Evolutionary conservation across 92 coral and sea anemone genomes (phyloP).

Genomic region (Palythoa heliodiscus): DNA sequence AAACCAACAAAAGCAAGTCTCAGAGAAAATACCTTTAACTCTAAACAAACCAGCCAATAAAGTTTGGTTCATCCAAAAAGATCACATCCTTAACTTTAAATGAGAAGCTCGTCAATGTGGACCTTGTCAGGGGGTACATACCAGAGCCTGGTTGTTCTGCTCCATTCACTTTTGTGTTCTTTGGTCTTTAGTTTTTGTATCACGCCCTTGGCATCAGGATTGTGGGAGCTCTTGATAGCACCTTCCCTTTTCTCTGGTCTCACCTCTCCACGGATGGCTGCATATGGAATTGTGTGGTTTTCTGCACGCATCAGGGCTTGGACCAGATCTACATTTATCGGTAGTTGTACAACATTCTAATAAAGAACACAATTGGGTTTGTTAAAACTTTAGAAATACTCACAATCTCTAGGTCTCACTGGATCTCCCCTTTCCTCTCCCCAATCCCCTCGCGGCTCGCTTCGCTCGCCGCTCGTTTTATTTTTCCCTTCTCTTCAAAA

Average conservation of each 20-base stretch:
- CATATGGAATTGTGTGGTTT: constrained; percentile 75
- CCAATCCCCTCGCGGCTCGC: too few relatives aligned
- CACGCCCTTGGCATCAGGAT: constrained; percentile 62
- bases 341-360: constrained; percentile 69
- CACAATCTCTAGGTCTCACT: too few relatives aligned
- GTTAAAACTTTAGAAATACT: too few relatives aligned
- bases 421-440: too few relatives aligned
- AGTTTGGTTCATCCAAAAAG: too few relatives aligned
- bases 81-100: too few relatives aligned
- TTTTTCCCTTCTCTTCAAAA: too few relatives aligned
- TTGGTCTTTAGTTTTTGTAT: constrained; percentile 68
- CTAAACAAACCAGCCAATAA: too few relatives aligned
- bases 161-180: constrained; percentile 94
- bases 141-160: constrained; percentile 81
- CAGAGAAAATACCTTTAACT: too few relatives aligned
- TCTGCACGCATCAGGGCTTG: constrained; percentile 54
- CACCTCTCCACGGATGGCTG: constrained; percentile 84
- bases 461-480: too few relatives aligned
- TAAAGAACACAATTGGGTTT: not conserved
- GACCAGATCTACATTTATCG: constrained; percentile 69
- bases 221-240: constrained; percentile 64
- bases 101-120: too few relatives aligned
- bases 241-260: constrained; percentile 60
- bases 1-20: too few relatives aligned
- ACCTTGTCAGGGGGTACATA: constrained; percentile 39